Conservation (phyloP, 2,797 vertebrate genomes). For the Poeciliopsis presidionis region DNA sequence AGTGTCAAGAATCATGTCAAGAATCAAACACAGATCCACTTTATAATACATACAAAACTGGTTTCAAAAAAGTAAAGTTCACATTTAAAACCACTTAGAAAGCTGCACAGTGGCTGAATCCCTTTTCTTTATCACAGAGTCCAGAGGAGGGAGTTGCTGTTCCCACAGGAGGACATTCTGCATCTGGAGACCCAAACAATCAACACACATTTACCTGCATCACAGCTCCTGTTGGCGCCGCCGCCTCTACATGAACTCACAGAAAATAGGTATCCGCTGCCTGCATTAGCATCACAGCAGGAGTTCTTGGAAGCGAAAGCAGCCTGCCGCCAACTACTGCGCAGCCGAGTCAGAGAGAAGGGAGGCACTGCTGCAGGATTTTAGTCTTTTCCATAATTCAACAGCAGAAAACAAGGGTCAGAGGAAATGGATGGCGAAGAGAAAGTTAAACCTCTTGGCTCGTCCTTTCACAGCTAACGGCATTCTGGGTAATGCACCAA, state of each 20-base stretch:
- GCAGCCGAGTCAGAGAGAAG: not conserved
- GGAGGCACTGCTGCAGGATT: constrained; percentile 13
- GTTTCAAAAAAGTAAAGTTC: not conserved
- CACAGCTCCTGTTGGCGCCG: not conserved
- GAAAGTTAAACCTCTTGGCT: not conserved
- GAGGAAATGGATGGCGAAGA: constrained; percentile 9
- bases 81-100: not conserved
- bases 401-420: constrained; percentile 13
- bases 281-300: constrained; percentile 47
- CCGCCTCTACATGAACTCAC: not conserved
- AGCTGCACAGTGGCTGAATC: not conserved
- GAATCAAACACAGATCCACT: too few relatives aligned
- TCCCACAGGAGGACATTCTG: not conserved
- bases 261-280: constrained; percentile 1
- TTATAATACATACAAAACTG: not conserved
- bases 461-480: not conserved
- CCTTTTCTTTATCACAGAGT: not conserved
- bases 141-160: not conserved
- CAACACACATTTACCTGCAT: not conserved
- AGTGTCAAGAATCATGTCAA: too few relatives aligned
- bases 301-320: constrained; percentile 11
- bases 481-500: not conserved
- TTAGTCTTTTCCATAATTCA: constrained; percentile 42
- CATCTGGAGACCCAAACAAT: not conserved
- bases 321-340: constrained; percentile 5